Evolutionary conservation across 1,140 invertebrate genomes (phyloP).

Genomic region (Tetragonula clypearis): DNA sequence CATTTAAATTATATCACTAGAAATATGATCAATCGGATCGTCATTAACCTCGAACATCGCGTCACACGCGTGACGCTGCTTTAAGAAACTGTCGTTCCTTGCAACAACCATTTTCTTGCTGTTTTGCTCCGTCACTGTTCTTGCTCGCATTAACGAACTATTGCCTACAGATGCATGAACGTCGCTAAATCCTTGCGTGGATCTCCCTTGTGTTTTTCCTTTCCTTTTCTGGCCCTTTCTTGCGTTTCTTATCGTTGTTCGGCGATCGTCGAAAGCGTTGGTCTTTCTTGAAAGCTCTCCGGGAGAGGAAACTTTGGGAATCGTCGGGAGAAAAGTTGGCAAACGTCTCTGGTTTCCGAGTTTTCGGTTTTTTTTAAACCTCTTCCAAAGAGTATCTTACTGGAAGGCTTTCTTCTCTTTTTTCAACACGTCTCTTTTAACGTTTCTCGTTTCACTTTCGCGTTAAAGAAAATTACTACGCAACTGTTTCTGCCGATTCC

Average conservation of each 20-base stretch:
- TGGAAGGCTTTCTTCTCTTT: no score
- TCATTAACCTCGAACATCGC: not conserved
- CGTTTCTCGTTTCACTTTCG: no score
- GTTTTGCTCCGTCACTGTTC: no score
- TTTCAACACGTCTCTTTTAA: not conserved
- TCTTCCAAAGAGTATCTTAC: not conserved
- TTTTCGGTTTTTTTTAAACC: not conserved
- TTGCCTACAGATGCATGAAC: not conserved
- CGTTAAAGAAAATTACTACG: no score
- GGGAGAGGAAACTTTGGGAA: not conserved
- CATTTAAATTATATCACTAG: no score
- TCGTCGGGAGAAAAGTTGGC: not conserved
- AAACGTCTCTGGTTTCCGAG: not conserved
- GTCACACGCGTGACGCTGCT: not conserved
- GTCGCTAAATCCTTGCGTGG: not conserved
- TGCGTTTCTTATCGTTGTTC: not conserved
- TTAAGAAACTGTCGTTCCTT: not conserved
- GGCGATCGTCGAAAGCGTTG: not conserved
- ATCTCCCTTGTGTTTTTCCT: not conserved
- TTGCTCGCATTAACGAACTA: not conserved
- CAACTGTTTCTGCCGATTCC: no score
- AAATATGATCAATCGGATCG: no score
- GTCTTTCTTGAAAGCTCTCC: not conserved
- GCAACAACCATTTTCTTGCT: not conserved
- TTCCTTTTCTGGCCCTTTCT: not conserved